Evolutionary conservation across 92 coral and sea anemone genomes (phyloP), one percentile per base, ranked within the genome.

Genomic region (Chrysogorgia sp.): DNA sequence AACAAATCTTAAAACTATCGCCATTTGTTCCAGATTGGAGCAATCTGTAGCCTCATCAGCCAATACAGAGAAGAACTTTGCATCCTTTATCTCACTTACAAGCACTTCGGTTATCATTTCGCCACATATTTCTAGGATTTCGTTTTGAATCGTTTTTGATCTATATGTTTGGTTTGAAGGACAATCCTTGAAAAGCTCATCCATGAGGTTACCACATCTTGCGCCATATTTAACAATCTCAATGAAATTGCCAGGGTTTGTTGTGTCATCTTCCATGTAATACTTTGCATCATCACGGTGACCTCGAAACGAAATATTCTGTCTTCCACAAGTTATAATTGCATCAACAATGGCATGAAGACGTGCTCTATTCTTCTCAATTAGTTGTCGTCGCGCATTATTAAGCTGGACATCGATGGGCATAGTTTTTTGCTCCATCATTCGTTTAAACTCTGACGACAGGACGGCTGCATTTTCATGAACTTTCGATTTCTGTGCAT

Each of bases 1-100:
- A 8, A 77, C 79, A 45, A 77, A 84, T 57, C 85, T 56, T 34
- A 77, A 57, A 45, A 77, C 82, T 14, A 83, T 15, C 13, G 81
- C 82, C 67, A 76, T 67, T 30, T 83, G 82, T 53, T 82, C 86
- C 58, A 63, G 49, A 34, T 83, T 83, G 4, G 82, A 64, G 22
- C 76, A 66, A 76, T 83, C 84, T 10, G 84, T 80, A 14, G 84
- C 76, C 32, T 80, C 84, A 20, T 80, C 84, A 32, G 84, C 76
- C 83, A 79, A 53, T 10, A 79, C 53, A 28, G 77, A 8, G 20
- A 75, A 83, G 53, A 75, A 75, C 24, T 77, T 77, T 23, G 87
- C 82, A 21, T 41, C 76, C 52, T 74, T 58, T 1, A 81, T 67
- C 32, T 71, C 81, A n/a, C 41, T 34, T 17, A 34, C 70, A 30